Evolutionary conservation across 2,888 invertebrate genomes (phyloP).

Genomic region (Lottia gigantea): DNA sequence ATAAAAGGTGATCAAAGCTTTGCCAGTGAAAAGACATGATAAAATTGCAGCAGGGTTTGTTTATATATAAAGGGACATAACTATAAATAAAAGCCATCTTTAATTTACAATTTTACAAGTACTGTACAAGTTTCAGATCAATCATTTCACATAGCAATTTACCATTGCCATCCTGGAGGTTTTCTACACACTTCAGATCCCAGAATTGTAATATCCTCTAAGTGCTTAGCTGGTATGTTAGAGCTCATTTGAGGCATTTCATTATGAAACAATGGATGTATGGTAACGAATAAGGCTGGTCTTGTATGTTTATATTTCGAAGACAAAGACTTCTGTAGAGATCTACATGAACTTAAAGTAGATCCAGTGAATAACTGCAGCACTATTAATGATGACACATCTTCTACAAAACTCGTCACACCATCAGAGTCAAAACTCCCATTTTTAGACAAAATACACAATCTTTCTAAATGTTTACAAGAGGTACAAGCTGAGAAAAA

Average conservation of each 20-base stretch:
- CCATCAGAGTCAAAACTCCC: constrained; percentile 45
- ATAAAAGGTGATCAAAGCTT: no score
- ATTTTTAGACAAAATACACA: constrained; percentile 58
- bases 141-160: no score
- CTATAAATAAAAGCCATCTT: no score
- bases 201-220: constrained; percentile 55
- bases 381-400: constrained; percentile 50
- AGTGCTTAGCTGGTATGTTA: constrained; percentile 52
- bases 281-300: constrained; percentile 49
- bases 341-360: constrained; percentile 50
- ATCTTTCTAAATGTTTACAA: constrained; percentile 49
- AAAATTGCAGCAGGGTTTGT: no score
- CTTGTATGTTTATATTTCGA: constrained; percentile 44
- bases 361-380: constrained; percentile 56
- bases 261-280: constrained; percentile 48
- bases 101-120: no score
- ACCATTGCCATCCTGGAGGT: constrained; percentile 30
- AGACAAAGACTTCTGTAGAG: constrained; percentile 45
- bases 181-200: constrained; percentile 46
- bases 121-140: no score
- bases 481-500: constrained; percentile 51
- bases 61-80: no score
- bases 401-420: constrained; percentile 46
- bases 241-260: constrained; percentile 38
- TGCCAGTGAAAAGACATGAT: no score